Conservation (phyloP, 2,888 invertebrate species). For the Caenorhabditis imperialis region DNA sequence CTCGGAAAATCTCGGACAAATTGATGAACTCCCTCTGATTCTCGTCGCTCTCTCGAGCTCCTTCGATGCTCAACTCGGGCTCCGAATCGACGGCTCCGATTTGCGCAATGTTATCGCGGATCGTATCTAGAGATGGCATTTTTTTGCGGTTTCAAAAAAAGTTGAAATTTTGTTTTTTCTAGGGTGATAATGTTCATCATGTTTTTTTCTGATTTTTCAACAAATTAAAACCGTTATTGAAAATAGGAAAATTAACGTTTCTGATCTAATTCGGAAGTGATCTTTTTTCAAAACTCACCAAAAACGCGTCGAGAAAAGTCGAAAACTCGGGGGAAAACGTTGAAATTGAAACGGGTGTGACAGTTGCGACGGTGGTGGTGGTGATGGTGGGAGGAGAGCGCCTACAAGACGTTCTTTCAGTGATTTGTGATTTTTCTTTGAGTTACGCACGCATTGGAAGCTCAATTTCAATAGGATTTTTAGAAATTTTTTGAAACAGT, state of each 20-base stretch:
- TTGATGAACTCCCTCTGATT: constrained; percentile 40
- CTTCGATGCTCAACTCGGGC: constrained; percentile 36
- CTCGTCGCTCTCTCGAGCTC: constrained; percentile 19
- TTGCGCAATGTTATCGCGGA: constrained; percentile 1
- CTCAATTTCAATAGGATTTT: too few species aligned
- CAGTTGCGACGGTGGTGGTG: constrained; percentile 7
- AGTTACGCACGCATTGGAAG: too few species aligned
- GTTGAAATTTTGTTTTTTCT: not conserved
- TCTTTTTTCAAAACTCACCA: too few species aligned
- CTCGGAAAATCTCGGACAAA: constrained; percentile 34
- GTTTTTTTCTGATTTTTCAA: too few species aligned
- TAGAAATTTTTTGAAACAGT: too few species aligned
- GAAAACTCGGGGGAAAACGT: constrained; percentile 14
- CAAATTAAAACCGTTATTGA: too few species aligned
- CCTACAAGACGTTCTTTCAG: too few species aligned
- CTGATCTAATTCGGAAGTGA: too few species aligned
- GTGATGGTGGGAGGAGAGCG: constrained; percentile 28
- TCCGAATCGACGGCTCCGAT: constrained; percentile 4
- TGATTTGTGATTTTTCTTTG: too few species aligned
- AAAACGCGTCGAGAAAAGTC: constrained; percentile 13
- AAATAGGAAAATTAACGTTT: too few species aligned
- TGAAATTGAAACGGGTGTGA: constrained; percentile 5
- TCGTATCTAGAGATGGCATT: not conserved
- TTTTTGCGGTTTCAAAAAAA: too few species aligned
- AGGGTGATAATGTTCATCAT: too few species aligned